Evolutionary conservation across 2,888 invertebrate genomes (phyloP).

Genomic region (Microctonus aethiopoides): DNA sequence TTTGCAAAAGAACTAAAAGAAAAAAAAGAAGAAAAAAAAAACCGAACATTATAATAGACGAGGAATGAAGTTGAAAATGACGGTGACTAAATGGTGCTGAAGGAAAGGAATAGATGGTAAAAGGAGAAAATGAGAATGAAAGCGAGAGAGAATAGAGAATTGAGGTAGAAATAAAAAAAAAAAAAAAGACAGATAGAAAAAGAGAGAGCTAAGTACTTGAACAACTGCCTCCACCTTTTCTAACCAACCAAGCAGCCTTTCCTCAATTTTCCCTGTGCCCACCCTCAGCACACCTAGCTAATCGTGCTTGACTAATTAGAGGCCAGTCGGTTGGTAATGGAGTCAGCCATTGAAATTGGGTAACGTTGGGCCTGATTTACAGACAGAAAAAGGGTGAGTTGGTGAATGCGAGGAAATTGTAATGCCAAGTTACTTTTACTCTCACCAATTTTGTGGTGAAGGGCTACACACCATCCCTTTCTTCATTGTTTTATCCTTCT

Average conservation of each 20-base stretch:
- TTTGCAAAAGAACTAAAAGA: slow-evolving; percentile 25
- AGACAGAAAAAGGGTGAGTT: slow-evolving; percentile 38
- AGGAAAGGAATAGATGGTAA: slow-evolving; percentile 37
- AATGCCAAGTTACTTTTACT: slow-evolving; percentile 44
- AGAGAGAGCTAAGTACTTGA: slow-evolving; percentile 15
- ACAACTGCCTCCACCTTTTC: slow-evolving; percentile 18
- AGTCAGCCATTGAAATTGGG: slow-evolving; percentile 58
- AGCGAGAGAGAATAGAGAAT: not conserved
- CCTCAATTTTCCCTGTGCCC: slow-evolving; percentile 15
- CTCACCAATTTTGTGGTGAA: slow-evolving; percentile 5
- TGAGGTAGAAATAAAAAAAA: no score
- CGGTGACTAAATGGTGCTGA: slow-evolving; percentile 30
- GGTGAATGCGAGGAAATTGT: slow-evolving; percentile 38
- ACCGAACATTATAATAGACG: slow-evolving; percentile 33
- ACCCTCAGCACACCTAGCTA: slow-evolving; percentile 48
- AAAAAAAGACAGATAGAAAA: slow-evolving; percentile 5
- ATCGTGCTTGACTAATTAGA: slow-evolving; percentile 64
- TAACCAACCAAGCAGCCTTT: slow-evolving; percentile 37
- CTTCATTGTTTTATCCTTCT: slow-evolving; percentile 12
- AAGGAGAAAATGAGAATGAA: slow-evolving; percentile 26
- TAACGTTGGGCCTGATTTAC: slow-evolving; percentile 60
- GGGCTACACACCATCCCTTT: not conserved
- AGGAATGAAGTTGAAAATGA: slow-evolving; percentile 40
- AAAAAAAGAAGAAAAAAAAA: slow-evolving; percentile 26
- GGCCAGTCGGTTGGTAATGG: slow-evolving; percentile 60